Evolutionary conservation across 2,797 vertebrate genomes (phyloP).

Genomic region (Diceros bicornis): DNA sequence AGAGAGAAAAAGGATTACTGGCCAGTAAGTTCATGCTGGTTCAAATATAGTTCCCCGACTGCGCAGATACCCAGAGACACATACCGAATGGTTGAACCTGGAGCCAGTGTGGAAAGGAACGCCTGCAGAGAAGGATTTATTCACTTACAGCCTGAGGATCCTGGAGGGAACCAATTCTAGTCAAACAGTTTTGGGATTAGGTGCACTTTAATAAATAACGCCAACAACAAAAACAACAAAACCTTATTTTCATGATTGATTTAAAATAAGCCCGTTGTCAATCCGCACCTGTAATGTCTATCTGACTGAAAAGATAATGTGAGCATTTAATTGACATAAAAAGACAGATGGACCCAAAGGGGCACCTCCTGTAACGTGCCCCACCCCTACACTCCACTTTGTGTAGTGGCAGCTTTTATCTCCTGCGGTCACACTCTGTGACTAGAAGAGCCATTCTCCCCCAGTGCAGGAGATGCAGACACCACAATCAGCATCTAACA

Average conservation of each 20-base stretch:
- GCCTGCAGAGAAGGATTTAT: neutral
- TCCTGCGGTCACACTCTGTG: neutral
- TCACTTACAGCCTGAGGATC: neutral
- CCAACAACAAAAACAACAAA: neutral
- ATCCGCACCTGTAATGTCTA: neutral
- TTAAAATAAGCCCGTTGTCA: neutral
- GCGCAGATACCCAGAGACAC: neutral
- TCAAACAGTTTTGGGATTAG: neutral
- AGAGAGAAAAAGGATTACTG: neutral
- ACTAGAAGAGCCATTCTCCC: neutral
- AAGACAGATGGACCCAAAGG: neutral
- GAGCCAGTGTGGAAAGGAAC: neutral
- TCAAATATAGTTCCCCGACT: neutral
- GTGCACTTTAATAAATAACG: neutral
- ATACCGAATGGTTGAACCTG: neutral
- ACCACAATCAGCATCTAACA: neutral
- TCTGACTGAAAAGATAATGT: conserved; percentile 7
- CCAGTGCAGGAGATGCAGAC: neutral
- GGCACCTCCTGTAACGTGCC: neutral
- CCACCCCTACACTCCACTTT: neutral
- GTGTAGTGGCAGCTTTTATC: neutral
- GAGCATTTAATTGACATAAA: conserved; percentile 14
- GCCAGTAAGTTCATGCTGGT: neutral
- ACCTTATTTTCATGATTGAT: neutral
- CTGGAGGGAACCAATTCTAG: neutral